These are phyloP conservation scores for Lochmaea crataegi DNA, from an alignment of 2,888 invertebrate species.

Conservation along the genomic window DNA sequence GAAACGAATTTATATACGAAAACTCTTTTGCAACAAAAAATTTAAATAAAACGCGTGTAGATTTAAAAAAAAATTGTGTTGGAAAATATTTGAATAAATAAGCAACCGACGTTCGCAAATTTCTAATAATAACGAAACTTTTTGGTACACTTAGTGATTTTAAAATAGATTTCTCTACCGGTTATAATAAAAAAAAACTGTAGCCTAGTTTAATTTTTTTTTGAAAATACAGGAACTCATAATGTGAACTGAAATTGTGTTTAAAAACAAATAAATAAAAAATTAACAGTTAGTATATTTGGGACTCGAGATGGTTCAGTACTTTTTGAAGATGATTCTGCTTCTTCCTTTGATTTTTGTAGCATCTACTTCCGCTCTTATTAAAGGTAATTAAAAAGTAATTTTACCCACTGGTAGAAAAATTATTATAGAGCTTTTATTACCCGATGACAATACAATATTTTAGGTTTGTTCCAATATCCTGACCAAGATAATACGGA, in stretches of 20 bases:
- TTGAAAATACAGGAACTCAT: background rate
- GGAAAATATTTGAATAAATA: background rate
- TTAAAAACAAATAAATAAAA: background rate
- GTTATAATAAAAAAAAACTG: background rate
- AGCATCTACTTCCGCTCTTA: background rate
- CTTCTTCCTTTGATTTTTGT: conserved; percentile 4
- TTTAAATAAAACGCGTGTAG: background rate
- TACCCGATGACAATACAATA: too few species aligned
- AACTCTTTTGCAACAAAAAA: background rate
- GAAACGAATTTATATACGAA: background rate
- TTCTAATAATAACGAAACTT: conserved; percentile 47
- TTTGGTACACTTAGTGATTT: conserved; percentile 45
- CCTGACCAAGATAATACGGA: too few species aligned
- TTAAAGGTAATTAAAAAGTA: conserved; percentile 2
- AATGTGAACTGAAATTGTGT: conserved; percentile 6
- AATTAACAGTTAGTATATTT: background rate
- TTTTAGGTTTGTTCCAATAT: too few species aligned
- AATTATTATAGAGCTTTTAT: too few species aligned
- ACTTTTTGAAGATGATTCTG: conserved; percentile 3
- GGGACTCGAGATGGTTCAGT: background rate
- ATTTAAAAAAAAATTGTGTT: background rate
- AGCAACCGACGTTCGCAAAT: conserved; percentile 23
- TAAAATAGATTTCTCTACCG: conserved; percentile 46
- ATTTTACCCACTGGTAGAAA: too few species aligned
- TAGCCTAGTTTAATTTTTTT: conserved; percentile 9